Evolutionary conservation across 1,140 invertebrate genomes (phyloP), one percentile per base, ranked within the genome.

Genomic region (Aporrectodea caliginosa): DNA sequence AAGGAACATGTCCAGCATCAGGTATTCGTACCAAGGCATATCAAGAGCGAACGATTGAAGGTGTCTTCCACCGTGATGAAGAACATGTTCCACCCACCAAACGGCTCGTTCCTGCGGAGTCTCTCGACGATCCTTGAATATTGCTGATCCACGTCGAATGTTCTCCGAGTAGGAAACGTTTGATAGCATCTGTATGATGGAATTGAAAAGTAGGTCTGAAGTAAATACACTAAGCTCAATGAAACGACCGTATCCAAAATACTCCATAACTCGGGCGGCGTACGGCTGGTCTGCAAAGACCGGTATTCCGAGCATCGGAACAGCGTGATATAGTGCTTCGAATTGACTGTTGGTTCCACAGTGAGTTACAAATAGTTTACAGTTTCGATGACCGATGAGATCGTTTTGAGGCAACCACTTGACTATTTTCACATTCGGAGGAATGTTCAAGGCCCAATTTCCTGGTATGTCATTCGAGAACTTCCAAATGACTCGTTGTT

Each of bases 401-500:
- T 82, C 78, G 22, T 91, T 89, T 85, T 93, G 92, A 0, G 92
- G 93, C 80, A 92, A 83, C 92, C 92, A 93, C 82, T 90, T 90
- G 27, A 88, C 85, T 2, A 91, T 85, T 82, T 90, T 90, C 35
- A 93, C 88, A 86, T 93, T 93, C 77, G 89, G 85, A 0, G 89
- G 84, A 16, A 81, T 78, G 85, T 80, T 69, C 87, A 84, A 6
- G 1, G 69, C 68, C 87, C 84, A 16, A 1, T 31, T 6, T 58
- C 22, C 22, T 22, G 43, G 43, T 12, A 58, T 6, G 22, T 58
- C 43, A 22, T 58, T 58, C 43, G 43, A 58, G 43, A 12, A 58
- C 43, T 58, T 58, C 43, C 43, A 58, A 58, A 58, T 22, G 43
- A 58, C 22, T 58, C 22, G 6, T 22, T 58, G 43, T 58, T 58